A percentile compares a stretch with the other conserved stretches of the same genome.
Conservation (phyloP, 2,113 vertebrate species). For the Cynocephalus volans region DNA sequence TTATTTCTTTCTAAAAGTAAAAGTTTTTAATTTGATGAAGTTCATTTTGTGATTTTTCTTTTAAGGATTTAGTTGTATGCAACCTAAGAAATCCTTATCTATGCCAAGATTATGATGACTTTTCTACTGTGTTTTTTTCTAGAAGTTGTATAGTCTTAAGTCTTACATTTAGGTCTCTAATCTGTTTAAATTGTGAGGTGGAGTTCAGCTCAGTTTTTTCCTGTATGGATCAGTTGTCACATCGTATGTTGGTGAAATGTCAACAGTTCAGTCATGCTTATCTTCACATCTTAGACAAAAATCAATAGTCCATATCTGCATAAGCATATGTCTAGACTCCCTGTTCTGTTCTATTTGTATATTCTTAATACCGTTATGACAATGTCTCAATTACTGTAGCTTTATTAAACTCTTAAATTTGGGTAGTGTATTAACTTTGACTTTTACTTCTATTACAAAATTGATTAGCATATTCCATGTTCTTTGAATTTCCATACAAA, state of each 20-base stretch:
- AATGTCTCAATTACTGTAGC: not conserved
- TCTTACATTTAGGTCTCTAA: not conserved
- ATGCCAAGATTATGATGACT: not conserved
- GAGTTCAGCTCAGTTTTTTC: not conserved
- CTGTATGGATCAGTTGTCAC: not conserved
- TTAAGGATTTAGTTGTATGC: not conserved
- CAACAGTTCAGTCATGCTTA: not conserved
- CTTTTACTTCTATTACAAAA: not conserved
- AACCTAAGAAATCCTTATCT: slow-evolving; percentile 17
- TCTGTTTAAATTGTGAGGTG: not conserved
- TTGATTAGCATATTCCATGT: not conserved
- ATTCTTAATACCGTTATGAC: not conserved
- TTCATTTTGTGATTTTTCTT: not conserved
- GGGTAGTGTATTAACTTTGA: not conserved
- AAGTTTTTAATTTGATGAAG: not conserved
- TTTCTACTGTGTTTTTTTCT: slow-evolving; percentile 40
- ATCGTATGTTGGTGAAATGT: not conserved
- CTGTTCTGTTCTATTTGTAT: not conserved
- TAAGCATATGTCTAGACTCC: not conserved
- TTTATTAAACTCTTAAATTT: slow-evolving; percentile 26
- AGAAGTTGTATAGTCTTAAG: not conserved
- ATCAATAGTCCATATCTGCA: not conserved
- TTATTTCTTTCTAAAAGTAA: not conserved
- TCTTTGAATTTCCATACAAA: not conserved
- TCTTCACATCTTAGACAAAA: slow-evolving; percentile 30